Base-by-base conservation (phyloP, 1,140 invertebrate species). In the Eriocheir sinensis region DNA sequence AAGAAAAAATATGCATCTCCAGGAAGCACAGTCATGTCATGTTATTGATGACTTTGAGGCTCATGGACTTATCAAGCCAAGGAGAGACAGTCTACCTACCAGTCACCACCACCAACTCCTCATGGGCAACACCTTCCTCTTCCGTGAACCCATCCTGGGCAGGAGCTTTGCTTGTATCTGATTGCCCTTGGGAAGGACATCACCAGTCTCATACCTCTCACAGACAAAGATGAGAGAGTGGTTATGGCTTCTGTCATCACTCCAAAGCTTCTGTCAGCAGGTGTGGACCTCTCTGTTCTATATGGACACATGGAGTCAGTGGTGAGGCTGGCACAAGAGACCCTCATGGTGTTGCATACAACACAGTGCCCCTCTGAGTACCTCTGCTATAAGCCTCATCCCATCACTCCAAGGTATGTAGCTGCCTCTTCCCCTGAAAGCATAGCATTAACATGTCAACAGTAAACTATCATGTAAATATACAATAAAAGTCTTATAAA, bases 51-150 rank as follows among this genome's bases (percentile, higher is more conserved):
- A 89, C 3, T 34, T 92, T 15, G 93, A 93, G 15, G 85, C 85
- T 3, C 41, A 89, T 40, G 89, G 53, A 4, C n/a, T 93, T 27
- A 53, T 79, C 27, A 88, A 88, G 60, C 88, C 60, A 40, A 36
- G 86, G 72, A 89, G 93, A 34, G 86, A 72, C 30, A 89, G 86
- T 38, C 32, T 83, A 8, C 90, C 88, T 30, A 34, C 34, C 44
- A 83, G 93, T 38, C 88, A 40, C 38, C 85, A 89, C 30, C 60
- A 81, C 41, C 89, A 53, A 41, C 89, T 94, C 9, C 48, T 94
- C 38, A 94, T 94, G 93, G 93, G 85, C 38, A 94, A 94, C 41
- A 94, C 93, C 36, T 94, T 94, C 79, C 93, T 94, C 40, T 94
- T 94, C 86, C 86, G 93, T n/a, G 93, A 94, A 38, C 93, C 93